Base-by-base conservation (phyloP, 2,113 vertebrate genomes). In the Toxostoma redivivum region DNA sequence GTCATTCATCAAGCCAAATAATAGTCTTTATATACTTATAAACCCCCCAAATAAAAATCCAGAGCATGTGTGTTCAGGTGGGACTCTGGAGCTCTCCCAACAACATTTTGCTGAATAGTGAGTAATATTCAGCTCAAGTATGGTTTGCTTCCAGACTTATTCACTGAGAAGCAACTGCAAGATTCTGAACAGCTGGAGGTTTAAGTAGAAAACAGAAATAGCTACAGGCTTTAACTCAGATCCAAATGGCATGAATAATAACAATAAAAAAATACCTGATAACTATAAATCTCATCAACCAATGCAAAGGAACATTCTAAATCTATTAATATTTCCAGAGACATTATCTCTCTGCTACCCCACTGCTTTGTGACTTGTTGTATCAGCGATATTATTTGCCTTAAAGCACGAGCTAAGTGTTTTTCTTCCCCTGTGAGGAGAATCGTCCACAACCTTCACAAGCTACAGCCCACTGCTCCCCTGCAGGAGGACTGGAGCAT, bases 311-410 rank as follows among this genome's bases (percentile, higher is more conserved):
- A 98, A 98, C 98, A 98, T 98, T 98, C 97, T 97, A 98, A 98
- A 98, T 98, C 98, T 98, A 98, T 98, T 98, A 98, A 98, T 98
- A 98, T 98, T 98, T 98, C 94, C 94, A 96, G 95, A 97, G 97
- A 98, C 98, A 98, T 98, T 98, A 98, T 98, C 97, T 98, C 96
- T 95, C 97, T 90, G 98, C 98, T 96, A 97, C 98, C 98, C 98
- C 96, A 98, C 98, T 98, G 98, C 97, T 98, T 97, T 98, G 98
- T 96, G 98, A 98, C 98, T 98, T 97, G 94, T 98, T 97, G 97
- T 97, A 98, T 98, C 98, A 98, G 98, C 97, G 91, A 88, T 98
- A 98, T 98, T 98, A 97, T 98, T 98, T 98, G 98, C 98, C 98
- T 98, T 98, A 97, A 97, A 98, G 98, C 98, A 96, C 54, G 77